These are phyloP conservation scores for Drosophila miranda DNA, from an alignment of 1,140 invertebrate species.

Conservation along the genomic window DNA sequence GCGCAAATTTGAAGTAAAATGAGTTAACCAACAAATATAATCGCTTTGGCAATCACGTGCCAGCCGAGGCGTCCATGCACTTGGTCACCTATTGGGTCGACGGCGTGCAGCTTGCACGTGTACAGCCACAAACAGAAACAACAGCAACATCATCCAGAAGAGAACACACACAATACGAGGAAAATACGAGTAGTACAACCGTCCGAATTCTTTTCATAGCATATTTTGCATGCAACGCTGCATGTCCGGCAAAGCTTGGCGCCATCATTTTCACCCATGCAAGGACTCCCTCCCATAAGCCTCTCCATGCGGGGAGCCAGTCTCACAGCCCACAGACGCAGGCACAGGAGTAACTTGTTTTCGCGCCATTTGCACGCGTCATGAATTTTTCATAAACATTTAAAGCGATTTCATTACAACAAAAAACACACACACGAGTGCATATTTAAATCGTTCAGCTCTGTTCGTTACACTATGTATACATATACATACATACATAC, in stretches of 20 bases:
- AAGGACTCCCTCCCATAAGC: slow-evolving; percentile 37
- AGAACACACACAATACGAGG: slow-evolving; percentile 18
- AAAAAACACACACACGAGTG: slow-evolving; percentile 6
- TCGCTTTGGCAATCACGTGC: slow-evolving; percentile 75
- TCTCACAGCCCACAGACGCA: slow-evolving; percentile 12
- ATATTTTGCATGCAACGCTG: slow-evolving; percentile 78
- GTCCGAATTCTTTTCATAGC: slow-evolving; percentile 74
- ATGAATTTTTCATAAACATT: slow-evolving; percentile 81
- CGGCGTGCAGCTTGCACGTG: slow-evolving; percentile 50
- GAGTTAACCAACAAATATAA: slow-evolving; percentile 79
- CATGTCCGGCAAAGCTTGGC: slow-evolving; percentile 71
- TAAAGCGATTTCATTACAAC: slow-evolving; percentile 78
- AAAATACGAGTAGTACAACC: slow-evolving; percentile 35
- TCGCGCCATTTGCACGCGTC: slow-evolving; percentile 80
- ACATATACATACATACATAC: neutral
- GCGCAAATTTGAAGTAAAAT: slow-evolving; percentile 76
- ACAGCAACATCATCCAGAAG: slow-evolving; percentile 14
- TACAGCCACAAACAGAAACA: slow-evolving; percentile 31
- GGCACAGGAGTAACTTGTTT: slow-evolving; percentile 66
- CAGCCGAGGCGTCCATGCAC: slow-evolving; percentile 40
- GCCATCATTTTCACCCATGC: slow-evolving; percentile 74
- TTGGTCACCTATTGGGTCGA: slow-evolving; percentile 65
- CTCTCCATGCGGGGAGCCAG: slow-evolving; percentile 11
- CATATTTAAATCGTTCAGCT: slow-evolving; percentile 32
- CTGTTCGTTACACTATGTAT: neutral